Base-by-base conservation (phyloP, 1,140 invertebrate genomes). In the Pseudomyrmex dendroicus region DNA sequence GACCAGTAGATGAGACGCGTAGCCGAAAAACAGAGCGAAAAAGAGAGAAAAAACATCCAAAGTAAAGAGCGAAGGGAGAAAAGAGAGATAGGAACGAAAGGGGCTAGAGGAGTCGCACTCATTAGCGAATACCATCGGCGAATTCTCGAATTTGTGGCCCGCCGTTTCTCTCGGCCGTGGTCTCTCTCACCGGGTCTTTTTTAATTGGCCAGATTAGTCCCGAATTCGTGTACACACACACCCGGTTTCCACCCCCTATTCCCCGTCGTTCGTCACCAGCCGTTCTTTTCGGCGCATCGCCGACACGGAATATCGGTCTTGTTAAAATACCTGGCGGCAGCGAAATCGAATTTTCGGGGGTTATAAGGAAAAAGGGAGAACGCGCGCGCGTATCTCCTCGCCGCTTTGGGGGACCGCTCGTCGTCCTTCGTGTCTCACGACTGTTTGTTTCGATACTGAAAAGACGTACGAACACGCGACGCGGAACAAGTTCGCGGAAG, bases 271-370 rank as follows among this genome's bases (percentile, higher is more conserved):
- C 76, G 64, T 83, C 70, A 63, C 52, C 76, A 50, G 22, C 5
- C 44, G 82, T 57, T 83, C 80, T 80, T 88, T 86, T 88, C 87
- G 82, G 74, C 82, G 67, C 66, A 61, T 62, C 82, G 88, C 86
- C 86, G 89, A 84, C 86, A 83, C 80, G 86, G 91, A 92, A 92
- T 92, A 93, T 94, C 92, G 92, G 87, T 91, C 93, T 94, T 93
- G 93, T 94, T 94, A 94, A 94, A 94, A 94, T 94, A 93, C 93
- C 93, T 91, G 70, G 54, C 82, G 64, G 85, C 90, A 90, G 91
- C 93, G 92, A 92, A 94, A 93, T 93, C 93, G 94, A 94, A 94
- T 94, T 94, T 94, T 94, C 91, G 90, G 92, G 35, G 91, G 89
- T 93, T 93, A 93, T 92, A 90, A 46, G 63, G 82, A 64, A 72